A percentile compares a stretch with the other conserved stretches of the same genome.
Conservation (phyloP, 2,888 invertebrate genomes). For the Galerucella calmariensis region DNA sequence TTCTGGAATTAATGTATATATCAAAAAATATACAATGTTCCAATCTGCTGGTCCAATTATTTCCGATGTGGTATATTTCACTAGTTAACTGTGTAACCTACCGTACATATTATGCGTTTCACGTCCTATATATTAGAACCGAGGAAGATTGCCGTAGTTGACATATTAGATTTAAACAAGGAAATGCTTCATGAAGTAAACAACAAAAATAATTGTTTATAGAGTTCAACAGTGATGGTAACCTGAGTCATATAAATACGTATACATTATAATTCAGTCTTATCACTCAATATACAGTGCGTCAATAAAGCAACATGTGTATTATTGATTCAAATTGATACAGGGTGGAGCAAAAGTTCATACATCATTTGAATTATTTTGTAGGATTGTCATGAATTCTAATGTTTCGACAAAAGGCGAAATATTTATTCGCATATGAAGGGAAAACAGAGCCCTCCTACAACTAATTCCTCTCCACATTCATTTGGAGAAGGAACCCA, state of each 20-base stretch:
- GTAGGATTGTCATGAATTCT: too few species aligned
- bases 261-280: too few species aligned
- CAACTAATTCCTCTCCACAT: too few species aligned
- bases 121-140: not conserved
- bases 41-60: not conserved
- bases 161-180: constrained; percentile 3
- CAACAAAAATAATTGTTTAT: not conserved
- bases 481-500: too few species aligned
- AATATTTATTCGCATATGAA: too few species aligned
- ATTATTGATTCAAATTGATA: too few species aligned
- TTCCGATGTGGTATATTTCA: not conserved
- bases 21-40: not conserved
- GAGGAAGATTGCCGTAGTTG: constrained; percentile 12
- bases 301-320: too few species aligned
- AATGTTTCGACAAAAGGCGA: too few species aligned
- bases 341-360: too few species aligned
- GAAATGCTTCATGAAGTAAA: constrained; percentile 8
- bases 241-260: not conserved
- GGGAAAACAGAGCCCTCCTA: too few species aligned
- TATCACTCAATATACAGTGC: too few species aligned
- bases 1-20: not conserved
- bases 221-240: not conserved
- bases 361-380: too few species aligned
- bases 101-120: not conserved
- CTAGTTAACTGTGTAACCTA: not conserved